Percentiles rank a stretch among this genome's conserved stretches.
phyloP scores from a whole-genome alignment of 2,888 invertebrate species.

The Taphrorychus bicolor region DNA sequence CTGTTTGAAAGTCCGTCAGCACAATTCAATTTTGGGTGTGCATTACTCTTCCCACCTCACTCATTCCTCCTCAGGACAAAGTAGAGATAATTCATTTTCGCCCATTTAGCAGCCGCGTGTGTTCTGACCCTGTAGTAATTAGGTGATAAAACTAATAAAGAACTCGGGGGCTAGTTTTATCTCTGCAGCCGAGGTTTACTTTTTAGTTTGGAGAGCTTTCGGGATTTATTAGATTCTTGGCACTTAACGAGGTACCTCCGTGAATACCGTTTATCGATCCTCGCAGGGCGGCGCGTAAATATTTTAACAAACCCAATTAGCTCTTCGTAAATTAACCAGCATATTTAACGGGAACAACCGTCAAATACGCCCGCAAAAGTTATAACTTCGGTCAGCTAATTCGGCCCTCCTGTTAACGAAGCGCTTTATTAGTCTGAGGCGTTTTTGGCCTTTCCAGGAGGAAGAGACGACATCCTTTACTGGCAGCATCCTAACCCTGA shows the following conservation, averaged over 20 bases:
- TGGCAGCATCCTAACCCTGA: conserved; percentile 76
- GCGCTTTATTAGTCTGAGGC: conserved; percentile 7
- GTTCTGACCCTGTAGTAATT: conserved; percentile 33
- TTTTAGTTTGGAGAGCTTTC: conserved; percentile 19
- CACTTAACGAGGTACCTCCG: background rate
- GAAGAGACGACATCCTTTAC: conserved; percentile 72
- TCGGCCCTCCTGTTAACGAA: background rate
- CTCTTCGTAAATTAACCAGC: background rate
- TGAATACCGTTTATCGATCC: background rate
- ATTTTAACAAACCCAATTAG: background rate
- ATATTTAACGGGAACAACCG: background rate
- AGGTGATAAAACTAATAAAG: conserved; percentile 36
- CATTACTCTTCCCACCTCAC: conserved; percentile 30
- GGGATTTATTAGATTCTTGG: conserved; percentile 29
- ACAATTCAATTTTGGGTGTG: conserved; percentile 16
- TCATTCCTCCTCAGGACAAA: conserved; percentile 19
- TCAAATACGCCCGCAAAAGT: background rate
- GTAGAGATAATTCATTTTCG: conserved; percentile 32
- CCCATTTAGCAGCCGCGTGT: conserved; percentile 26
- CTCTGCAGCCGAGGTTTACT: conserved; percentile 16
- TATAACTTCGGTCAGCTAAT: background rate
- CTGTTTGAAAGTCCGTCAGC: conserved; percentile 11
- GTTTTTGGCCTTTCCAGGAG: conserved; percentile 60
- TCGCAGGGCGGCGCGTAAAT: background rate
- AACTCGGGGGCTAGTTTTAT: conserved; percentile 26